Evolutionary conservation across 1,140 invertebrate species (phyloP).

Genomic region (Cotesia chilonis): DNA sequence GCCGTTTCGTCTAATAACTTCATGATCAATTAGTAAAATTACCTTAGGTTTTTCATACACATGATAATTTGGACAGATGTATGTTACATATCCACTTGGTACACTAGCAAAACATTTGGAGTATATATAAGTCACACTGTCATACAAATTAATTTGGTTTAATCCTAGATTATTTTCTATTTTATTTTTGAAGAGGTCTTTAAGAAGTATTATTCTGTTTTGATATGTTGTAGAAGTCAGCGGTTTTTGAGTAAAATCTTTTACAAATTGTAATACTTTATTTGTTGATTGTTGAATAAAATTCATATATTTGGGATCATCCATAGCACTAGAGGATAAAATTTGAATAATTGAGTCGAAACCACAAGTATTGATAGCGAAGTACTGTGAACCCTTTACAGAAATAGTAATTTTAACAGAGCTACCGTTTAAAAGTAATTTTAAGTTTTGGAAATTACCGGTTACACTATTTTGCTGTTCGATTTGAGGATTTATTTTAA

Average conservation of each 20-base stretch:
- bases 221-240: not conserved
- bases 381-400: not conserved
- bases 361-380: not conserved
- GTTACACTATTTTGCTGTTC: too few species aligned
- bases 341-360: constrained; percentile 2
- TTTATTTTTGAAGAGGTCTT: not conserved
- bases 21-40: not conserved
- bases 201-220: not conserved
- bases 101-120: not conserved
- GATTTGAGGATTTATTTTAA: too few species aligned
- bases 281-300: not conserved
- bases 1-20: not conserved
- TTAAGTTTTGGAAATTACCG: not conserved
- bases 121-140: not conserved
- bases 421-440: not conserved
- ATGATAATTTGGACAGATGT: not conserved
- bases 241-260: not conserved
- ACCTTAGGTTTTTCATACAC: not conserved
- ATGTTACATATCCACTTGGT: constrained; percentile 1
- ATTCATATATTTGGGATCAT: not conserved
- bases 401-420: not conserved
- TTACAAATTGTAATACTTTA: constrained; percentile 4
- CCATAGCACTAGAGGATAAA: constrained; percentile 2
- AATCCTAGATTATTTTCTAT: not conserved
- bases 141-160: constrained; percentile 5